A percentile compares a stretch with the other conserved stretches of the same genome.
phyloP scores from a whole-genome alignment of 2,888 invertebrate genomes.

The Yponomeuta evonymella region DNA sequence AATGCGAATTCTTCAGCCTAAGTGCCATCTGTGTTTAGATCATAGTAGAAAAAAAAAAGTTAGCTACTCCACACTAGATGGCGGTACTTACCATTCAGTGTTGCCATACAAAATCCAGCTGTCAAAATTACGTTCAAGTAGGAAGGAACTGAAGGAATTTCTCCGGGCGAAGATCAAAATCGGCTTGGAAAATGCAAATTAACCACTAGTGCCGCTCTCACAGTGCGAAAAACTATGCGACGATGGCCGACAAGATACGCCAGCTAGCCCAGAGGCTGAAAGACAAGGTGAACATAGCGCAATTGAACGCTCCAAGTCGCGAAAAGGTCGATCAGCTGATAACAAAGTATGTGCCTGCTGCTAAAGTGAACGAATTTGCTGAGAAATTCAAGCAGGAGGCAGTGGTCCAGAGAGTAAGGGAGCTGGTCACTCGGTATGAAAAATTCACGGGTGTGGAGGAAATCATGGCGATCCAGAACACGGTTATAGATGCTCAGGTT shows the following conservation, averaged over 20 bases:
- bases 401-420: slow-evolving; percentile 51
- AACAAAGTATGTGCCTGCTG: slow-evolving; percentile 53
- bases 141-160: neutral
- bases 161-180: slow-evolving; percentile 17
- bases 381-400: slow-evolving; percentile 56
- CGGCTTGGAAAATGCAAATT: slow-evolving; percentile 33
- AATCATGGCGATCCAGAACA: slow-evolving; percentile 83
- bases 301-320: slow-evolving; percentile 38
- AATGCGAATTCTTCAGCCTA: no score
- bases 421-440: slow-evolving; percentile 79
- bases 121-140: neutral
- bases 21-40: neutral
- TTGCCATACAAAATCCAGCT: neutral
- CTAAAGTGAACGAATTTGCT: slow-evolving; percentile 53
- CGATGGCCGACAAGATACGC: slow-evolving; percentile 62
- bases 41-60: neutral
- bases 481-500: slow-evolving; percentile 82
- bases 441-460: slow-evolving; percentile 86
- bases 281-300: slow-evolving; percentile 50
- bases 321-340: slow-evolving; percentile 60
- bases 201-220: slow-evolving; percentile 24
- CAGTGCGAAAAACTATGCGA: slow-evolving; percentile 36
- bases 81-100: neutral
- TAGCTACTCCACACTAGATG: neutral
- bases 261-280: slow-evolving; percentile 54